Conservation (phyloP, 1,140 invertebrate species). For the Thaumatotibia leucotreta region DNA sequence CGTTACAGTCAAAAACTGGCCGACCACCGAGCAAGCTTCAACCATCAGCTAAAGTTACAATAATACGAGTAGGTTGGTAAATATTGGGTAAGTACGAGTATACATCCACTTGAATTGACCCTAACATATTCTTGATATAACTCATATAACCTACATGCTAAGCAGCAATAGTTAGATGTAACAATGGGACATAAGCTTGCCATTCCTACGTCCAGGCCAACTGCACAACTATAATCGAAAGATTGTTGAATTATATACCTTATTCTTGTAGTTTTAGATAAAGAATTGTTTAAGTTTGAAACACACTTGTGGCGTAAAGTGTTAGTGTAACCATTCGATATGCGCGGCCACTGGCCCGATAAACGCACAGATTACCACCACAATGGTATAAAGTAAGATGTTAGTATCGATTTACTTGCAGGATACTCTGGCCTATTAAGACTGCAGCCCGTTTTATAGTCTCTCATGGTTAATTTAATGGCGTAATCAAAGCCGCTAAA, state of each 20-base stretch:
- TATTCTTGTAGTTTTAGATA: background rate
- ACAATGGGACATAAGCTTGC: constrained; percentile 3
- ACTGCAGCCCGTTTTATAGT: background rate
- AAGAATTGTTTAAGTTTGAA: background rate
- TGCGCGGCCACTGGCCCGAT: background rate
- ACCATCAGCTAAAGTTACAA: too few relatives aligned
- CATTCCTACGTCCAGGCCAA: background rate
- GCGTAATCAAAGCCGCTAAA: background rate
- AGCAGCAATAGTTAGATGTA: constrained; percentile 1
- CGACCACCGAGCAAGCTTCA: too few relatives aligned
- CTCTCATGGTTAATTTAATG: background rate
- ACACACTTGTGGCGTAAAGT: background rate
- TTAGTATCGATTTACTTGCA: constrained; percentile 6
- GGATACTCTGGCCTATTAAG: background rate
- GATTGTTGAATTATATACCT: background rate
- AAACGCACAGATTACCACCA: constrained; percentile 2
- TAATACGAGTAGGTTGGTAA: too few relatives aligned
- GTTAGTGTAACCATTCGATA: background rate
- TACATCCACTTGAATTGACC: background rate
- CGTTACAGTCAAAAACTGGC: too few relatives aligned
- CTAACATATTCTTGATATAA: background rate
- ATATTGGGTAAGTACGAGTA: too few relatives aligned
- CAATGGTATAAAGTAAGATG: constrained; percentile 11
- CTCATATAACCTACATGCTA: background rate
- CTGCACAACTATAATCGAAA: background rate